These are phyloP conservation scores for Hippocampus abdominalis DNA, from an alignment of 2,113 vertebrate species.

Conservation along the genomic window DNA sequence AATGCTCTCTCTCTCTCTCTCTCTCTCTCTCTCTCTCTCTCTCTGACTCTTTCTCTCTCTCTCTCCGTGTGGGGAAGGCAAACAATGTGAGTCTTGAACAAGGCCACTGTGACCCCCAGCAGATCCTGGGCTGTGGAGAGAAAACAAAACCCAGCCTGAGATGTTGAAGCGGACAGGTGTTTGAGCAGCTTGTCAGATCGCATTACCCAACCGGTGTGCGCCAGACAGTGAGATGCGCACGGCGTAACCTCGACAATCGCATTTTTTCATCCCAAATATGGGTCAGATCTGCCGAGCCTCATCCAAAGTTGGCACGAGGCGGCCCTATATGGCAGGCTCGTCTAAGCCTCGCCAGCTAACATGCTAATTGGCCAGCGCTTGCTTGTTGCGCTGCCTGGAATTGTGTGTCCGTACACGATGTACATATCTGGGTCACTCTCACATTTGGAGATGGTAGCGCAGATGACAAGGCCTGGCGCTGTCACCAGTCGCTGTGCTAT, in stretches of 20 bases:
- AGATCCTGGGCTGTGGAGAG: conserved; percentile 60
- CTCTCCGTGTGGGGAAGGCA: conserved; percentile 53
- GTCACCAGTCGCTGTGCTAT: conserved; percentile 67
- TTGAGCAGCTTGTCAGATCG: conserved; percentile 75
- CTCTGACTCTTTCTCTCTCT: too few species aligned
- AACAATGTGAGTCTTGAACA: conserved; percentile 69
- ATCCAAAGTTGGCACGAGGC: conserved; percentile 59
- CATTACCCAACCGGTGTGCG: conserved; percentile 66
- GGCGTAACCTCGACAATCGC: conserved; percentile 65
- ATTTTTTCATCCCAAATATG: conserved; percentile 52
- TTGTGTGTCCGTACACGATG: conserved; percentile 58
- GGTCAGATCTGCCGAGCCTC: conserved; percentile 55
- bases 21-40: not conserved
- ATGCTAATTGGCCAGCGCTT: conserved; percentile 65
- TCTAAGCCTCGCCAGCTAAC: conserved; percentile 61
- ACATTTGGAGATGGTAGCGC: conserved; percentile 67
- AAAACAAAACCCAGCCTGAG: conserved; percentile 68
- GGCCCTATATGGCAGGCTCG: conserved; percentile 57
- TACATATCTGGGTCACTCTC: conserved; percentile 69
- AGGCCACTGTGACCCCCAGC: conserved; percentile 65
- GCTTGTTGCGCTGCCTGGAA: conserved; percentile 56
- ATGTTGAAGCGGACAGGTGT: conserved; percentile 73
- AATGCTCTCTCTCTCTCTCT: conserved; percentile 11
- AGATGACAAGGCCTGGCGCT: conserved; percentile 70
- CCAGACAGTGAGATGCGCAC: conserved; percentile 64